These are phyloP conservation scores for Dolichopus griseipennis DNA, from an alignment of 2,888 invertebrate species.

Conservation along the genomic window DNA sequence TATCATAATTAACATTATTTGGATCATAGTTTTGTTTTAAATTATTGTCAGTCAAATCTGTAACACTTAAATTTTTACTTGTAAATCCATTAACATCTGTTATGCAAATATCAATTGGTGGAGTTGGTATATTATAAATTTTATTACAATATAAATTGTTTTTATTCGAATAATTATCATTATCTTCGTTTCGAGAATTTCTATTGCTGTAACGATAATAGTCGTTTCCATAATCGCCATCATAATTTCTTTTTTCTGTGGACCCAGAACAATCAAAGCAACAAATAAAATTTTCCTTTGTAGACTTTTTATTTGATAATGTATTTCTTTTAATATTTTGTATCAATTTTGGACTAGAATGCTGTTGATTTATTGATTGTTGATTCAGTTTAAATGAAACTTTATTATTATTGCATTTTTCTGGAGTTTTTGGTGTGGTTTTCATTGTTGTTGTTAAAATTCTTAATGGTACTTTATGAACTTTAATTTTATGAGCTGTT, in stretches of 20 bases:
- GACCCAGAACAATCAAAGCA: neutral
- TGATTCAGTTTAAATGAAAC: neutral
- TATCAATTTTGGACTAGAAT: neutral
- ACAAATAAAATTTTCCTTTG: neutral
- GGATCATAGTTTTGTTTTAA: too few species aligned
- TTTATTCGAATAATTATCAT: neutral
- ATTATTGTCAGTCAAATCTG: too few species aligned
- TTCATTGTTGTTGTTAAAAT: too few species aligned
- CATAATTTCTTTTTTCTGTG: neutral
- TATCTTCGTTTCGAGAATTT: neutral
- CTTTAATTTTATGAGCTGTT: neutral
- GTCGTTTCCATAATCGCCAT: neutral
- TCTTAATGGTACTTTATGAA: neutral
- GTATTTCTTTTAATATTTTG: neutral
- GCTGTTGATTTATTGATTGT: neutral
- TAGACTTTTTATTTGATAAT: neutral
- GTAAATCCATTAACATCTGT: neutral
- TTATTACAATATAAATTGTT: neutral
- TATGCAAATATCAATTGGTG: neutral
- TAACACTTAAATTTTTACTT: too few species aligned
- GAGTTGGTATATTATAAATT: too few species aligned
- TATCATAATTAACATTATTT: slow-evolving; percentile 24
- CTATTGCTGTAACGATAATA: neutral
- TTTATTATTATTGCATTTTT: too few species aligned
- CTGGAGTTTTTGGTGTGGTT: too few species aligned